phyloP scores from a whole-genome alignment of 2,888 invertebrate genomes.

The Limnephilus auricula region DNA sequence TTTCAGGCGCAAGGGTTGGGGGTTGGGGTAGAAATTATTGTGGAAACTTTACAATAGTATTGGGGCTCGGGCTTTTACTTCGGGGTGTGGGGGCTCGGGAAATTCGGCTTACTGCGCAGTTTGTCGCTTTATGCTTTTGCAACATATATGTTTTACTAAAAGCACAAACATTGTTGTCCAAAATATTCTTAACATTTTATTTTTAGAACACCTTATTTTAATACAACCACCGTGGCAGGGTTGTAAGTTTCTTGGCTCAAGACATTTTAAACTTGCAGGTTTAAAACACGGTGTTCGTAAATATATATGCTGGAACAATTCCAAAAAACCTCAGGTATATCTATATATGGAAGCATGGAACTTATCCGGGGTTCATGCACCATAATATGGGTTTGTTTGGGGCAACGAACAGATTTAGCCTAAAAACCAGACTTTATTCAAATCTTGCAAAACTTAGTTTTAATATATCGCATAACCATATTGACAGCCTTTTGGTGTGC shows the following conservation, averaged over 20 bases:
- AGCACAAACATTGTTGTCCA: background rate
- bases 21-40: slow-evolving; percentile 24
- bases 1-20: slow-evolving; percentile 50
- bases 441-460: no score
- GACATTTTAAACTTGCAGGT: background rate
- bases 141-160: background rate
- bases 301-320: no score
- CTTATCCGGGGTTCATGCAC: no score
- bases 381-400: no score
- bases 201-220: background rate
- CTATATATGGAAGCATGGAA: no score
- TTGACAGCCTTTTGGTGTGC: no score
- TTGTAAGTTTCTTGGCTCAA: background rate
- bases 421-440: no score
- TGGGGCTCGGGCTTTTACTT: background rate
- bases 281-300: background rate
- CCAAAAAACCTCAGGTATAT: no score
- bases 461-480: no score
- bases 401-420: no score
- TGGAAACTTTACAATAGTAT: background rate
- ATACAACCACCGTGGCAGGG: background rate
- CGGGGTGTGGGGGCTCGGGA: background rate
- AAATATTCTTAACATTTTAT: background rate
- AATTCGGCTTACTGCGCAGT: background rate
- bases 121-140: background rate